Evolutionary conservation across 2,113 vertebrate species (phyloP).

Genomic region (Ceuthmochares aereus): DNA sequence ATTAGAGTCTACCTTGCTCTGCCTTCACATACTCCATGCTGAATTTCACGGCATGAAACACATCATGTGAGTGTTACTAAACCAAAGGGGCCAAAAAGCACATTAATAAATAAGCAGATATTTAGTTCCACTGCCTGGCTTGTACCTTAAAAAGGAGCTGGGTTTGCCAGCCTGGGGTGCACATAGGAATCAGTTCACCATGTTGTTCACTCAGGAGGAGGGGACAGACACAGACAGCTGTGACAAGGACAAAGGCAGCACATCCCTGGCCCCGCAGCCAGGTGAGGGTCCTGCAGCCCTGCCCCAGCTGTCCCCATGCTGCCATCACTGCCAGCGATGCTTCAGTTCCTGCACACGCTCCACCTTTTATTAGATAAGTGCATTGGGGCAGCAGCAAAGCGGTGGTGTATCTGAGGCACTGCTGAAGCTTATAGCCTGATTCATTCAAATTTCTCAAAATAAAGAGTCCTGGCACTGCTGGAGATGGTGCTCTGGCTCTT

Average conservation of each 20-base stretch:
- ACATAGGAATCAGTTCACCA: background rate
- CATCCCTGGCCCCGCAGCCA: accelerated
- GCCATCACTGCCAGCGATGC: background rate
- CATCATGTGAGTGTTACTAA: background rate
- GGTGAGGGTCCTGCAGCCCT: background rate
- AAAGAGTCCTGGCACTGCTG: background rate
- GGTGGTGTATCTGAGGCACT: background rate
- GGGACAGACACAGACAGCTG: background rate
- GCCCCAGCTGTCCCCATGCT: accelerated
- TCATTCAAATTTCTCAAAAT: background rate
- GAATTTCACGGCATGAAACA: background rate
- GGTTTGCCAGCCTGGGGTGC: background rate
- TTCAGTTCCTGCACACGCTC: background rate
- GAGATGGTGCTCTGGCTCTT: background rate
- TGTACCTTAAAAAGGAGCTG: background rate
- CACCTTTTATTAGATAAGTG: background rate
- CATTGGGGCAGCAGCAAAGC: background rate
- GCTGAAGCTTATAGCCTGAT: background rate
- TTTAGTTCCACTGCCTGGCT: accelerated
- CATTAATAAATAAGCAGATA: background rate
- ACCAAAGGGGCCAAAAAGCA: background rate
- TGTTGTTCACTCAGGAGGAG: background rate
- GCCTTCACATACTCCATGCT: background rate
- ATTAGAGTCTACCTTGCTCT: background rate
- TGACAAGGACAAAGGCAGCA: too few species aligned